Evolutionary conservation across 37 sponge, comb jelly and placozoan species (phyloP).

Genomic region (Lycopodina hypogea): DNA sequence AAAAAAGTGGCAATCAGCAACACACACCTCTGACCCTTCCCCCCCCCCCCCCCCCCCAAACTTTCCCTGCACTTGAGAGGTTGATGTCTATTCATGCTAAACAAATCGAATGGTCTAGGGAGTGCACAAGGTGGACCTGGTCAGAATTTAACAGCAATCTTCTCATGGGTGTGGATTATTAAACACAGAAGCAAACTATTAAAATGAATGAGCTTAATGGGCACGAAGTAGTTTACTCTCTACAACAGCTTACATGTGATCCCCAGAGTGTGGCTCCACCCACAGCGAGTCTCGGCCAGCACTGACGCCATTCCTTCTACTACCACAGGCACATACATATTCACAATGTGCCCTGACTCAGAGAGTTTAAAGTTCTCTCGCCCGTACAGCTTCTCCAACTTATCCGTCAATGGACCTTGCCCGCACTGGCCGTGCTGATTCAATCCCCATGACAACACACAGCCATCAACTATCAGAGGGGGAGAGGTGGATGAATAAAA

Average conservation of each 20-base stretch:
- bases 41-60: background rate
- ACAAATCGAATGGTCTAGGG: too few species aligned
- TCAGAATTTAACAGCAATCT: too few species aligned
- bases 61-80: too few species aligned
- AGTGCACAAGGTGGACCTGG: too few species aligned
- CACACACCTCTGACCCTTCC: background rate
- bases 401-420: background rate
- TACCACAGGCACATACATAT: slow-evolving; percentile 17
- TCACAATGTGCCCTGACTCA: background rate
- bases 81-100: too few species aligned
- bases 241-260: slow-evolving; percentile 1
- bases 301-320: slow-evolving; percentile 28
- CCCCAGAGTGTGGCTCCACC: slow-evolving; percentile 75
- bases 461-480: slow-evolving; percentile 26
- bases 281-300: slow-evolving; percentile 50
- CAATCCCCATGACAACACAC: slow-evolving; percentile 47
- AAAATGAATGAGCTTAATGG: too few species aligned
- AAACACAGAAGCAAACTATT: too few species aligned
- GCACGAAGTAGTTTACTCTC: too few species aligned
- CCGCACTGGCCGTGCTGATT: slow-evolving; percentile 76
- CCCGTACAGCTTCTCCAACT: background rate
- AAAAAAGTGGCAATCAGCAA: too few species aligned
- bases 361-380: slow-evolving; percentile 3
- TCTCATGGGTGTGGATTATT: too few species aligned
- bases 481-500: background rate